Conservation (phyloP, 2,888 invertebrate genomes). For the Lacanobia oleracea region DNA sequence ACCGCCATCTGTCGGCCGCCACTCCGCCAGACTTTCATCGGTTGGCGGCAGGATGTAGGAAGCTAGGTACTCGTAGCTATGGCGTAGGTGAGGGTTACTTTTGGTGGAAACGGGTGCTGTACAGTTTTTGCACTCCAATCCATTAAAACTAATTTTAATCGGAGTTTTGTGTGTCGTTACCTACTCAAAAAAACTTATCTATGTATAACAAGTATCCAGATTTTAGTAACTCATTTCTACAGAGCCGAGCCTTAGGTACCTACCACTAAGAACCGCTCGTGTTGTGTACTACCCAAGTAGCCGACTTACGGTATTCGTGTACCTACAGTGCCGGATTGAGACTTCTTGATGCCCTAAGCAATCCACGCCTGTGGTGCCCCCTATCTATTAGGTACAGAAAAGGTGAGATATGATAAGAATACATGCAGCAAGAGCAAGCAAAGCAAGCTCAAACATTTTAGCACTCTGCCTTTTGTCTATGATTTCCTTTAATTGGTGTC, state of each 20-base stretch:
- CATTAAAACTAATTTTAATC: background rate
- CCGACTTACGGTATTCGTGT: too few relatives aligned
- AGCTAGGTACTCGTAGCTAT: background rate
- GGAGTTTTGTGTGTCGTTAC: background rate
- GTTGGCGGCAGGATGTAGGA: conserved; percentile 6
- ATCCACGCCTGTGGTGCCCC: too few relatives aligned
- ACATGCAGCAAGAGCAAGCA: too few relatives aligned
- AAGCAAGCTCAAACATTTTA: too few relatives aligned
- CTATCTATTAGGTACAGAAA: too few relatives aligned
- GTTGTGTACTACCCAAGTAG: too few relatives aligned
- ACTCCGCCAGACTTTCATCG: conserved; percentile 1
- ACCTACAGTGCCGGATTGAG: too few relatives aligned
- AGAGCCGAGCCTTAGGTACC: background rate
- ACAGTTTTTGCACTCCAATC: background rate
- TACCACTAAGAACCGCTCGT: too few relatives aligned
- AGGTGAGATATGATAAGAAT: too few relatives aligned
- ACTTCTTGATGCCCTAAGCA: too few relatives aligned
- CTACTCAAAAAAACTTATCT: background rate
- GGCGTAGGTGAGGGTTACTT: conserved; percentile 6
- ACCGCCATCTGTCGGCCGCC: conserved; percentile 38
- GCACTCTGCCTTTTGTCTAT: too few relatives aligned
- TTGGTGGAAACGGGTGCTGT: background rate
- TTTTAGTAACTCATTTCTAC: background rate
- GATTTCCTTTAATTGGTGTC: too few relatives aligned
- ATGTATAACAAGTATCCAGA: background rate